phyloP scores from a whole-genome alignment of 2,797 vertebrate species.

The Epinephelus coioides region DNA sequence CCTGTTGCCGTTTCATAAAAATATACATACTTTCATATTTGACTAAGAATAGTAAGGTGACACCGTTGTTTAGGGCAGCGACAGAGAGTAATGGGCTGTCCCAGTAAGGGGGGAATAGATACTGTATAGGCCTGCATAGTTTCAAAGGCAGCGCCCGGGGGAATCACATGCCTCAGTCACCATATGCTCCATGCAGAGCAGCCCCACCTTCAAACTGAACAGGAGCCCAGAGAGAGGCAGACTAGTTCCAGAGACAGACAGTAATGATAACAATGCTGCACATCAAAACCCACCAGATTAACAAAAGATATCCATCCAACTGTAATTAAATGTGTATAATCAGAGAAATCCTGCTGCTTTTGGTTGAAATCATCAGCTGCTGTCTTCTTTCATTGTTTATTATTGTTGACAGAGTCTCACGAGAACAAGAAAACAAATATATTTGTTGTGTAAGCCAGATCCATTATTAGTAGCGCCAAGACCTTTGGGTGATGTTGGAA shows the following conservation, averaged over 20 bases:
- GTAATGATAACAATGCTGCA: background rate
- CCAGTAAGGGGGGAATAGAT: constrained; percentile 53
- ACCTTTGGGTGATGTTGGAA: background rate
- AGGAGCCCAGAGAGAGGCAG: constrained; percentile 15
- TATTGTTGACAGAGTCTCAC: background rate
- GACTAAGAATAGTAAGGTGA: constrained; percentile 75
- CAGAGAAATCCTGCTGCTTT: background rate
- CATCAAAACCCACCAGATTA: background rate
- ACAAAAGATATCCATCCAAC: background rate
- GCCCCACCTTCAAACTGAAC: constrained; percentile 32
- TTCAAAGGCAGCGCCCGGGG: constrained; percentile 71
- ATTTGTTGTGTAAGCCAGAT: background rate
- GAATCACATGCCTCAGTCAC: constrained; percentile 63
- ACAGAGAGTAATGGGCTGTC: constrained; percentile 75
- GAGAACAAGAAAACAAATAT: background rate
- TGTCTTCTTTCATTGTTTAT: background rate
- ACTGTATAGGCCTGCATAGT: constrained; percentile 58
- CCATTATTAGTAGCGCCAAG: background rate
- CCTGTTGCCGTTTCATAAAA: constrained; percentile 41
- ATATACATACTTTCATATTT: constrained; percentile 59
- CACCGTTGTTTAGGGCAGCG: constrained; percentile 70
- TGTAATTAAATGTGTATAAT: background rate
- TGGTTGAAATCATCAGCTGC: background rate
- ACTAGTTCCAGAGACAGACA: constrained; percentile 13
- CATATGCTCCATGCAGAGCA: constrained; percentile 58